Evolutionary conservation across 2,113 vertebrate species (phyloP).

Genomic region (Passer montanus): DNA sequence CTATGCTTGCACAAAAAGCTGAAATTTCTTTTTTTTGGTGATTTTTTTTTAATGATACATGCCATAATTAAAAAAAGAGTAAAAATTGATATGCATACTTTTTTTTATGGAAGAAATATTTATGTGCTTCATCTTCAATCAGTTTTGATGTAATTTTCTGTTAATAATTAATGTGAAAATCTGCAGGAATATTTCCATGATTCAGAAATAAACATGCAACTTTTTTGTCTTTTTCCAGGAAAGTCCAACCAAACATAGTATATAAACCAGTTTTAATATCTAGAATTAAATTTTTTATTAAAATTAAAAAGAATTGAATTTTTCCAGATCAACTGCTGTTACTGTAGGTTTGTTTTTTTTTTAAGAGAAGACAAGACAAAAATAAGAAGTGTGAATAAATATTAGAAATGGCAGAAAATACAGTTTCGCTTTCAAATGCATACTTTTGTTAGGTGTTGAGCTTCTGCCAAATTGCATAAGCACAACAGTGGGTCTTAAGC

Average conservation of each 20-base stretch:
- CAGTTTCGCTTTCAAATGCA: neutral
- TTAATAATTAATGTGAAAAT: neutral
- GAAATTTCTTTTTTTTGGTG: neutral
- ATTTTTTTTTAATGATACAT: neutral
- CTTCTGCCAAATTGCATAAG: constrained; percentile 4
- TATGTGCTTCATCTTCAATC: neutral
- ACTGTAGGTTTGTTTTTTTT: neutral
- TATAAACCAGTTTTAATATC: neutral
- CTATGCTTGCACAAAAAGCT: neutral
- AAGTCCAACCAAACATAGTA: neutral
- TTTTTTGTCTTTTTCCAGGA: neutral
- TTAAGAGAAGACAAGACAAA: neutral
- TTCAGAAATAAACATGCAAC: neutral
- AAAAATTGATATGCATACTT: neutral
- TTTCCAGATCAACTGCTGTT: neutral
- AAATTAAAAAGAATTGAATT: neutral
- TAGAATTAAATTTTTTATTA: neutral
- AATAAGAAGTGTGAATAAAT: neutral
- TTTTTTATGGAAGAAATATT: neutral
- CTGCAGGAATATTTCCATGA: neutral
- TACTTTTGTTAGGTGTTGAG: neutral
- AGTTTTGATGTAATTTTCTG: neutral
- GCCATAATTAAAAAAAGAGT: neutral
- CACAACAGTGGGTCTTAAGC: neutral
- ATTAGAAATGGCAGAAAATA: neutral